Evolutionary conservation across 2,888 invertebrate genomes (phyloP).

Genomic region (Orthonychiurus folsomi): DNA sequence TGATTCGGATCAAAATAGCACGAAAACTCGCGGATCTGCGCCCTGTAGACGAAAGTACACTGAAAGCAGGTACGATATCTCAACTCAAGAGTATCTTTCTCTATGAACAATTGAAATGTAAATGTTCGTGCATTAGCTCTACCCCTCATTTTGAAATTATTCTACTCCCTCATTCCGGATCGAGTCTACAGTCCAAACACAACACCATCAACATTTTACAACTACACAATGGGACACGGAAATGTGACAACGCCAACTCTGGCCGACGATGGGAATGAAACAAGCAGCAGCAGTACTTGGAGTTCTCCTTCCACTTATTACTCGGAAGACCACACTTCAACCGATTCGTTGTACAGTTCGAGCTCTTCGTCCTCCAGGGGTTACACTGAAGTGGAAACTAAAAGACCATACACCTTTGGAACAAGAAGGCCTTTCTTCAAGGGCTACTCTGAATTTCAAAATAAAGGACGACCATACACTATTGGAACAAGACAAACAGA

Average conservation of each 20-base stretch:
- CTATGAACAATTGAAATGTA: background rate
- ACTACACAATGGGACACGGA: too few relatives aligned
- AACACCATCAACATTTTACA: background rate
- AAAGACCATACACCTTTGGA: background rate
- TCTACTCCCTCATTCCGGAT: slow-evolving; percentile 2
- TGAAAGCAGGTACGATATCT: slow-evolving; percentile 19
- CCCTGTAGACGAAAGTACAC: slow-evolving; percentile 29
- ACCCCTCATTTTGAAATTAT: slow-evolving; percentile 5
- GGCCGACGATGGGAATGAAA: background rate
- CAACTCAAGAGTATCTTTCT: background rate
- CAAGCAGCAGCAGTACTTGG: too few relatives aligned
- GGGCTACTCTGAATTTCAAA: too few relatives aligned
- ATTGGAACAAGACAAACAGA: background rate
- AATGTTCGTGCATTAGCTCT: slow-evolving; percentile 2
- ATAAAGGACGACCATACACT: background rate
- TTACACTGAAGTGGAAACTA: background rate
- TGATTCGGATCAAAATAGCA: slow-evolving; percentile 12
- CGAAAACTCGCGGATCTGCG: slow-evolving; percentile 20
- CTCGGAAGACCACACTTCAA: background rate
- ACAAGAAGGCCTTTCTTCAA: too few relatives aligned
- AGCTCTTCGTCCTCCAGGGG: background rate
- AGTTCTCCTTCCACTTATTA: background rate
- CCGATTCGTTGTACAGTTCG: too few relatives aligned
- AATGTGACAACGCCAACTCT: too few relatives aligned
- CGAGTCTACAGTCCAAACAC: background rate